Conservation (phyloP, 2,888 invertebrate species). For the Luperina nickerlii region DNA sequence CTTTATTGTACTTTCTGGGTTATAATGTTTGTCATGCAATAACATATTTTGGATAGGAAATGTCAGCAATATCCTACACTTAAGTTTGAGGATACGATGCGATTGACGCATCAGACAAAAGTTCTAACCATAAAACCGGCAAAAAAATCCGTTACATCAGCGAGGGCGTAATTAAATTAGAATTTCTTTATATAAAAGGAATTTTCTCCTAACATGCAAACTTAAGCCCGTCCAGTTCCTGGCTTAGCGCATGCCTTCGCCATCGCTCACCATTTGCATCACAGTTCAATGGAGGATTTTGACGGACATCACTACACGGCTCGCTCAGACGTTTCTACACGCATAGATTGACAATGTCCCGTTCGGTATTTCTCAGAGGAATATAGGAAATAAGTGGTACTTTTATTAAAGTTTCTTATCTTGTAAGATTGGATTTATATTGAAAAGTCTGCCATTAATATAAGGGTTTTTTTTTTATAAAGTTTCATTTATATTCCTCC, state of each 20-base stretch:
- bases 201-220: conserved; percentile 23
- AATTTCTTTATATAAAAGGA: neutral
- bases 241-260: conserved; percentile 66
- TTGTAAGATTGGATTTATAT: conserved; percentile 27
- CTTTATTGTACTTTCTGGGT: neutral
- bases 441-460: conserved; percentile 13
- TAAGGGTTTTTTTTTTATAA: conserved; percentile 33
- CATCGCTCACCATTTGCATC: conserved; percentile 73
- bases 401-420: conserved; percentile 38
- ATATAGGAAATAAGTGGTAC: conserved; percentile 68
- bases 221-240: conserved; percentile 40
- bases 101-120: neutral
- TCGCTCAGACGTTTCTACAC: conserved; percentile 74
- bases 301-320: conserved; percentile 79
- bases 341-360: conserved; percentile 83
- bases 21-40: neutral
- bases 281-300: conserved; percentile 76
- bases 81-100: neutral
- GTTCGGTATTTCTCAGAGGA: conserved; percentile 65
- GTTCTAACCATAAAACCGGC: neutral
- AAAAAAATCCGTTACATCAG: neutral
- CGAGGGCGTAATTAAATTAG: neutral
- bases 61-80: no score
- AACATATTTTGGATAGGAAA: neutral
- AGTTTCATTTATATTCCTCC: conserved; percentile 50